Percentiles rank a stretch among this genome's conserved stretches.
phyloP scores from a whole-genome alignment of 2,113 vertebrate genomes.

The Otus sunia region DNA sequence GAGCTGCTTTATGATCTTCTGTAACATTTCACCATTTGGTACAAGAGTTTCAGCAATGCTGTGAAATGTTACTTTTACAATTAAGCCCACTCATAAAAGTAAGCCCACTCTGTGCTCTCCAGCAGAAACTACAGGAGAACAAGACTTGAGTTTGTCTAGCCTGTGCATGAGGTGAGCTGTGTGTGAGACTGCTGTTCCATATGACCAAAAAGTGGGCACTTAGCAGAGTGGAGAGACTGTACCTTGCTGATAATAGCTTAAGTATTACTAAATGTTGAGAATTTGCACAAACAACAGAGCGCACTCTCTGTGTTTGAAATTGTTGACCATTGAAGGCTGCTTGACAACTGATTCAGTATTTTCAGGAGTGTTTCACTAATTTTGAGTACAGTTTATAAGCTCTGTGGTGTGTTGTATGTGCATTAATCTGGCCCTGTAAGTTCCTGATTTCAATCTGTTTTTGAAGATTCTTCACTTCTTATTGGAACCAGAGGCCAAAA shows the following conservation, averaged over 20 bases:
- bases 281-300: background rate
- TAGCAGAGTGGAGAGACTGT: background rate
- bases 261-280: background rate
- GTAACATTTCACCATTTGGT: accelerated
- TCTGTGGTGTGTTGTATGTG: background rate
- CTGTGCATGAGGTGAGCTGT: background rate
- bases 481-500: background rate
- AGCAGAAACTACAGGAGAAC: background rate
- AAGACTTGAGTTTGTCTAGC: background rate
- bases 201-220: background rate
- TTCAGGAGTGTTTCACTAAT: background rate
- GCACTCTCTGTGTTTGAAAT: background rate
- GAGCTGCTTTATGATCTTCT: background rate
- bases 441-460: background rate
- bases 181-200: background rate
- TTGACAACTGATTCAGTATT: background rate
- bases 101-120: background rate
- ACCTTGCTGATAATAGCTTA: background rate
- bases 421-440: background rate
- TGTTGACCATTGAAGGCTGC: background rate
- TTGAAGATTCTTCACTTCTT: background rate
- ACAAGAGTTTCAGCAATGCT: background rate
- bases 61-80: accelerated
- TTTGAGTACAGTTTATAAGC: background rate
- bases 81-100: background rate